Conservation (phyloP, 2,113 vertebrate genomes). For the Rhombomys opimus region DNA sequence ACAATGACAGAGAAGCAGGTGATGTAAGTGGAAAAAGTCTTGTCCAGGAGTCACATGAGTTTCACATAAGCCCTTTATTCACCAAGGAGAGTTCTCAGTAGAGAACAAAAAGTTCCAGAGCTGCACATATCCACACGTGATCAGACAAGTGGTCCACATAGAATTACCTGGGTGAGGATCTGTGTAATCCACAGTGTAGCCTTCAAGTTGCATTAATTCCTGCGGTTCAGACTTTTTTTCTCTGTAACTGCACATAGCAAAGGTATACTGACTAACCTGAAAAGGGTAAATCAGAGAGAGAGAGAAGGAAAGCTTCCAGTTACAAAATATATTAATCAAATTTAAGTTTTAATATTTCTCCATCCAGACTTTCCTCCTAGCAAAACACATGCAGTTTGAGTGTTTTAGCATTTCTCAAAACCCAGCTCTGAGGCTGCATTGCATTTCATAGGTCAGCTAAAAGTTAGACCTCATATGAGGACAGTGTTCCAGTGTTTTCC, state of each 20-base stretch:
- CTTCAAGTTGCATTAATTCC: slow-evolving; percentile 98
- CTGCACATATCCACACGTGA: neutral
- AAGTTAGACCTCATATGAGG: neutral
- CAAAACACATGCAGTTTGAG: neutral
- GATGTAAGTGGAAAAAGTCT: neutral
- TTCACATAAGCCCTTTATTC: neutral
- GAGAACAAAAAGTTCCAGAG: neutral
- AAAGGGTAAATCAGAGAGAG: slow-evolving; percentile 72
- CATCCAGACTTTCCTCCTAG: neutral
- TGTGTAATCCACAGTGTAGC: slow-evolving; percentile 98
- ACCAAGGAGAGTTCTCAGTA: neutral
- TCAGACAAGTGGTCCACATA: neutral
- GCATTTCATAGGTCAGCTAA: neutral
- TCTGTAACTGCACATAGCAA: slow-evolving; percentile 99
- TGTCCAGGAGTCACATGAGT: neutral
- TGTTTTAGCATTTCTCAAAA: neutral
- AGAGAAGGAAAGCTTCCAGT: neutral
- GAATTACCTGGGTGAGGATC: slow-evolving; percentile 94
- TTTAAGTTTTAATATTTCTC: neutral
- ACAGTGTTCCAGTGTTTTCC: neutral
- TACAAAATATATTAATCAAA: neutral
- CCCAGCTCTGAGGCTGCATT: neutral
- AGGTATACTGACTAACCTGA: slow-evolving; percentile 99
- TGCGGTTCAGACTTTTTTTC: slow-evolving; percentile 98
- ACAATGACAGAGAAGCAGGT: slow-evolving; percentile 13